Percentiles rank a stretch among this genome's conserved stretches.
phyloP scores from a whole-genome alignment of 1,140 invertebrate genomes.

The Tenebrio molitor region DNA sequence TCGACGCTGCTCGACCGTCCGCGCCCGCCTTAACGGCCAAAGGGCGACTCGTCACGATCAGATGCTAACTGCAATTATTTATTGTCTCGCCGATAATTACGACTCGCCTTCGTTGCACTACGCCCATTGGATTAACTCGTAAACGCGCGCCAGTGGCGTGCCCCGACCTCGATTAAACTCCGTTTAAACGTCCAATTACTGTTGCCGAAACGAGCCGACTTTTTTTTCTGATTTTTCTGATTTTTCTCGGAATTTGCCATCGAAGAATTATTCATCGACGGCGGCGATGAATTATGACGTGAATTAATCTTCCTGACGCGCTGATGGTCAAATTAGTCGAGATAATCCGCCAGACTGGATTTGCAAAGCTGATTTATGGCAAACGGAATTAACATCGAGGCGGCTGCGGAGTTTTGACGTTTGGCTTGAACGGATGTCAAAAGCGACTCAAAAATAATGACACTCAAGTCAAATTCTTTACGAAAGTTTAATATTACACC shows the following conservation, averaged over 20 bases:
- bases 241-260: neutral
- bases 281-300: constrained; percentile 8
- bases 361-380: constrained; percentile 6
- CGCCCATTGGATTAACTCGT: constrained; percentile 10
- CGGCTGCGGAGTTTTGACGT: no score
- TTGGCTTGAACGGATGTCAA: neutral
- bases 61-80: constrained; percentile 17
- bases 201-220: no score
- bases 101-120: constrained; percentile 9
- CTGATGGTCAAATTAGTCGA: constrained; percentile 23
- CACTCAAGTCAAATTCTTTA: no score
- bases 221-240: no score
- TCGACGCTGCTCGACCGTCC: no score
- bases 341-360: constrained; percentile 23
- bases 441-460: no score
- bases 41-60: neutral
- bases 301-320: constrained; percentile 9
- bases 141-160: constrained; percentile 19
- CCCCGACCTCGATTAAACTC: neutral
- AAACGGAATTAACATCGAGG: constrained; percentile 8
- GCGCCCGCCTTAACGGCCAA: neutral
- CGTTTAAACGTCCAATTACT: neutral
- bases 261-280: neutral
- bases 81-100: constrained; percentile 30
- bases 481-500: no score